phyloP scores from a whole-genome alignment of 2,113 vertebrate genomes.

The Neodontobutis hainanensis region DNA sequence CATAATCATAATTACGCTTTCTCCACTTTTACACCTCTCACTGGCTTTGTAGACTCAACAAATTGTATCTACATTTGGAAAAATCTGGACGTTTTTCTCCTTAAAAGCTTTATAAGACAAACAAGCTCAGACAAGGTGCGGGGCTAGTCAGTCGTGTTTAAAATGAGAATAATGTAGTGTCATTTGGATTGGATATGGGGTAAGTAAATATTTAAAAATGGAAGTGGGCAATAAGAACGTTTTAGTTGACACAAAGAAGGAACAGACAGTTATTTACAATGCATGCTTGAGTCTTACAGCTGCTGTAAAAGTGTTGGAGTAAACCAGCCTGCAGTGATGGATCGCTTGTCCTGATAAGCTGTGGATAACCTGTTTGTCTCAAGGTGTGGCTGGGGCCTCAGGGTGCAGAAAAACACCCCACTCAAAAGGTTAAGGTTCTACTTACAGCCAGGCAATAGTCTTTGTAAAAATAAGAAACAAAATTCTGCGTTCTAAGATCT shows the following conservation, averaged over 20 bases:
- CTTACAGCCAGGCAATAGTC: background rate
- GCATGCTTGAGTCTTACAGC: background rate
- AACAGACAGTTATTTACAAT: background rate
- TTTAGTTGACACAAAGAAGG: background rate
- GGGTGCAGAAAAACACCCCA: conserved; percentile 19
- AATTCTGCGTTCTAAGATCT: too few relatives aligned
- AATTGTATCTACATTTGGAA: background rate
- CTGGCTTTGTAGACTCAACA: background rate
- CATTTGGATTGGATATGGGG: background rate
- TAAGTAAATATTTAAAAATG: conserved; percentile 14
- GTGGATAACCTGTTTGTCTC: conserved; percentile 32
- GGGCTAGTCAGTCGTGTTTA: conserved; percentile 9
- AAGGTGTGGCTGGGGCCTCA: conserved; percentile 27
- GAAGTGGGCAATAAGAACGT: background rate
- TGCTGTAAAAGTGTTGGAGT: background rate
- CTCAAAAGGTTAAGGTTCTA: background rate
- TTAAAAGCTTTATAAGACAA: conserved; percentile 15
- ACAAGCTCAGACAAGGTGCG: conserved; percentile 26
- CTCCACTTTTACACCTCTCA: background rate
- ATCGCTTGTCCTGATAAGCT: conserved; percentile 37
- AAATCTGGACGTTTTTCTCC: conserved; percentile 3
- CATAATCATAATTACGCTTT: background rate
- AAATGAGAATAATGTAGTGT: conserved; percentile 1
- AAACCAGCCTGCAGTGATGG: conserved; percentile 5
- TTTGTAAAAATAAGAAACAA: too few relatives aligned